A percentile compares a stretch with the other conserved stretches of the same genome.
Evolutionary conservation across 2,888 invertebrate genomes (phyloP).

Genomic region (Colletes collaris): DNA sequence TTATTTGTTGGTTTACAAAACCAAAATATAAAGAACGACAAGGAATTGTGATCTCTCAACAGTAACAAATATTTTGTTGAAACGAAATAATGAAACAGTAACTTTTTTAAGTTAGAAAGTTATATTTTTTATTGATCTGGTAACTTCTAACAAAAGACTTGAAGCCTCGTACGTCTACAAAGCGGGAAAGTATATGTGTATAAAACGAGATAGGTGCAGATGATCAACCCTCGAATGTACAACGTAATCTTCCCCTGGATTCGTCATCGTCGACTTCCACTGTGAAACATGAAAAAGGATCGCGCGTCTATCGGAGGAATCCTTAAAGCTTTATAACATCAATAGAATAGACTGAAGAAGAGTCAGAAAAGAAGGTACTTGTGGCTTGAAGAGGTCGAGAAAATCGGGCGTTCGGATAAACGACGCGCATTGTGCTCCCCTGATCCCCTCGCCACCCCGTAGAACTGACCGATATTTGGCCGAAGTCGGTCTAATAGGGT

Average conservation of each 20-base stretch:
- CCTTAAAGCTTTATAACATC: conserved; percentile 36
- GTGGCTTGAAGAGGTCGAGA: conserved; percentile 58
- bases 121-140: too few species aligned
- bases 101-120: too few species aligned
- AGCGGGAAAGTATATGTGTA: background rate
- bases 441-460: background rate
- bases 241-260: conserved; percentile 34
- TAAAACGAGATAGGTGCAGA: conserved; percentile 5
- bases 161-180: background rate
- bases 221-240: conserved; percentile 16
- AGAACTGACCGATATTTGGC: conserved; percentile 70
- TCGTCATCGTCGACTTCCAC: conserved; percentile 9
- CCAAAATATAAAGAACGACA: too few species aligned
- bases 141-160: too few species aligned
- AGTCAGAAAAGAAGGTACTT: conserved; percentile 31
- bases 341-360: conserved; percentile 22
- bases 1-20: too few species aligned
- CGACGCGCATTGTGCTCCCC: conserved; percentile 58
- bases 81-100: too few species aligned
- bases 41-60: too few species aligned
- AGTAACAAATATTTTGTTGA: too few species aligned
- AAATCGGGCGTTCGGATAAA: conserved; percentile 63
- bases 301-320: conserved; percentile 16
- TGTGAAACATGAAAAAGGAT: conserved; percentile 10
- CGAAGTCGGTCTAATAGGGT: conserved; percentile 58